Base-by-base conservation (phyloP, 2,888 invertebrate species). In the Trichopria drosophilae region DNA sequence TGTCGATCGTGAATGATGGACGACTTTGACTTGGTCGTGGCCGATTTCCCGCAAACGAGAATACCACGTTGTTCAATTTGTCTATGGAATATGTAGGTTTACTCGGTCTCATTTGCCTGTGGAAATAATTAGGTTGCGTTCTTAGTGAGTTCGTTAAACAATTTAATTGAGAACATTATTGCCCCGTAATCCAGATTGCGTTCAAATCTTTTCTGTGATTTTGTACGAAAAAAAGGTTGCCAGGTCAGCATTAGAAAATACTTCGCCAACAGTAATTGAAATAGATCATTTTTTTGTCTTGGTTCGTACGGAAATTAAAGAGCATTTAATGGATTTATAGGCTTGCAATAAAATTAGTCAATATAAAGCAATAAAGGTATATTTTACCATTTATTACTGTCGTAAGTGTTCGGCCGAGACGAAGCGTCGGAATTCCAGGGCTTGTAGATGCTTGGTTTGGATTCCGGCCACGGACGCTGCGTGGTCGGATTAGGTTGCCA, bases 401-500 rank as follows among this genome's bases (percentile, higher is more conserved):
- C 68, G 49, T 69, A 68, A 22, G 59, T 48, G 0, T 66, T 62
- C 0, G 67, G 67, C 31, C 69, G 62, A 10, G 66, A 58, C 10
- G 67, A 61, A 20, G 59, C 64, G 20, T 71, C 71, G 4, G 65
- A 46, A 10, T 63, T 57, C 71, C 71, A 73, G 6, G 74, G 75
- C 55, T 74, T 75, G 3, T 54, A 60, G 10, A 61, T 55, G 45
- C 59, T 65, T 3, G 72, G 71, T 22, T 69, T 73, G 15, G 73
- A 71, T 73, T 73, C 74, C 3, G 66, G 66, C 71, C 71, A 74
- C 3, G 75, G 73, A 16, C 65, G 65, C 46, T 73, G 75, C 0
- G 72, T 68, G 19, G 65, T 73, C 5, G 68, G 66, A 57, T 82
- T 83, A 1, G 85, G 83, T 66, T 87, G 85, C 89, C 88, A 89